Evolutionary conservation across 2,113 vertebrate species (phyloP).

Genomic region (Phainopepla nitens): DNA sequence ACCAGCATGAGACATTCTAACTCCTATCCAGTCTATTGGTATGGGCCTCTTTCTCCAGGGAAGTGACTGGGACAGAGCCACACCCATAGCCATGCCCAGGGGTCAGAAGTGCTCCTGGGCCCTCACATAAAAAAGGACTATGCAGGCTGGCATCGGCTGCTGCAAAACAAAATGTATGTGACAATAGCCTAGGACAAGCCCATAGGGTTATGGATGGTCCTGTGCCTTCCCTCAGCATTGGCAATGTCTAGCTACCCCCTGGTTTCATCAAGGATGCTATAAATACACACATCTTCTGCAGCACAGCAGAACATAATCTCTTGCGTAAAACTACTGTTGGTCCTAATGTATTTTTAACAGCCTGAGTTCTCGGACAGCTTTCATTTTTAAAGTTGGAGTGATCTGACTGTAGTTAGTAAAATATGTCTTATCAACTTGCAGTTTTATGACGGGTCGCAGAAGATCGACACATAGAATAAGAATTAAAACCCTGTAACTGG

Average conservation of each 20-base stretch:
- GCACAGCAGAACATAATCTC: background rate
- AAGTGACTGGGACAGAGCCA: background rate
- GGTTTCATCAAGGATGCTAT: background rate
- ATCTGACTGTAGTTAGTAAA: background rate
- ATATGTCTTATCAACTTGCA: background rate
- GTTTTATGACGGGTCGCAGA: background rate
- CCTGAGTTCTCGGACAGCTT: background rate
- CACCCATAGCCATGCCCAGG: background rate
- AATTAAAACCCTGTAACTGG: background rate
- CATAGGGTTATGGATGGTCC: background rate
- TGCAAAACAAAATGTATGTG: rapidly evolving
- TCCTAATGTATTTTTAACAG: background rate
- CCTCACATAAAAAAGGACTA: background rate
- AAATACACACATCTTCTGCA: background rate
- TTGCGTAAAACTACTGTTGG: background rate
- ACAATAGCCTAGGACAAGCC: background rate
- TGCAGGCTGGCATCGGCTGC: background rate
- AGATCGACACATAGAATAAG: background rate
- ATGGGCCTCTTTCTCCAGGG: background rate
- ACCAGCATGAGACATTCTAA: background rate
- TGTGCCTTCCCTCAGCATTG: background rate
- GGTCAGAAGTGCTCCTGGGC: background rate
- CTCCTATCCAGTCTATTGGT: background rate
- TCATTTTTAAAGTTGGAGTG: background rate
- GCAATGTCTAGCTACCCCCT: background rate